These are phyloP conservation scores for Plutella xylostella DNA, from an alignment of 2,888 invertebrate species.

Conservation along the genomic window DNA sequence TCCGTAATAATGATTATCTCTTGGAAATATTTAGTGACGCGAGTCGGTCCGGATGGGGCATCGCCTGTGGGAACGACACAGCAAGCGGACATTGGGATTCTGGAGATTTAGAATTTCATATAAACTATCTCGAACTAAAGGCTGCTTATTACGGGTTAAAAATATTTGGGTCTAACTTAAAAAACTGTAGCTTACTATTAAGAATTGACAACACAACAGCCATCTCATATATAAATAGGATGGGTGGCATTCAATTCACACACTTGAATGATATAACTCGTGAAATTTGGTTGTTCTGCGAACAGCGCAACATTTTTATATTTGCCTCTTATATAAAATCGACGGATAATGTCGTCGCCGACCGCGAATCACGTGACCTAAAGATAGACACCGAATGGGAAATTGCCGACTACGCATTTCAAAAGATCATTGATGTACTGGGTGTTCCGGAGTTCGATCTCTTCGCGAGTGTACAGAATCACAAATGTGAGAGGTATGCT, in stretches of 20 bases:
- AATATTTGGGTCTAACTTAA: not conserved
- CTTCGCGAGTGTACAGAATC: constrained; percentile 2
- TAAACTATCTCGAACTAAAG: too few species aligned
- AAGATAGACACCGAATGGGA: constrained; percentile 1
- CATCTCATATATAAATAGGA: not conserved
- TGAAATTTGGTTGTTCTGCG: constrained; percentile 8
- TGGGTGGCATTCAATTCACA: constrained; percentile 5
- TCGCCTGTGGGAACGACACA: too few species aligned
- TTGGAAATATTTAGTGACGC: too few species aligned
- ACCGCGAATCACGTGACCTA: not conserved
- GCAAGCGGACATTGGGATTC: too few species aligned
- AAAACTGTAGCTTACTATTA: not conserved
- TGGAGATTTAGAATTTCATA: too few species aligned
- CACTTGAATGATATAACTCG: constrained; percentile 1
- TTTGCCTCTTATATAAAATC: constrained; percentile 5
- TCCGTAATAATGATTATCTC: too few species aligned
- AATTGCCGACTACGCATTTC: not conserved
- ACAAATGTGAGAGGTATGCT: not conserved
- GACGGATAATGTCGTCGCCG: not conserved
- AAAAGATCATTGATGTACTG: not conserved
- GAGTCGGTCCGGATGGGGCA: too few species aligned
- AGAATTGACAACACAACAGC: not conserved
- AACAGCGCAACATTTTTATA: not conserved
- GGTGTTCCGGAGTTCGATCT: constrained; percentile 6
- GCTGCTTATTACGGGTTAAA: too few species aligned